Evolutionary conservation across 2,888 invertebrate genomes (phyloP), one percentile per base, ranked within the genome.

Genomic region (Acheta domesticus): DNA sequence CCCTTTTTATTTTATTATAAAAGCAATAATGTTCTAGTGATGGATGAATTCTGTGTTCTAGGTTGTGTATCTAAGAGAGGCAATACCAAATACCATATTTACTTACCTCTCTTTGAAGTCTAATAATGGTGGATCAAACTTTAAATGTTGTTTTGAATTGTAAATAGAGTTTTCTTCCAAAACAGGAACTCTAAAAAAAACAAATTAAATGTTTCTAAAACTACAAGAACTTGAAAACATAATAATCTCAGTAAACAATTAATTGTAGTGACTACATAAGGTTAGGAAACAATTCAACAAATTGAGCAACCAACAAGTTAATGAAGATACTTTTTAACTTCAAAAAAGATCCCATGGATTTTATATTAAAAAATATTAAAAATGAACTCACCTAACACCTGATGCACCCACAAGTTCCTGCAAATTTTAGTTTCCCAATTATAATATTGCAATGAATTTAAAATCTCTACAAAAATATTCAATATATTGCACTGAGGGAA

Each of bases 51-150:
- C 8, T 36, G 36, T 36, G 36, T 36, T 36, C 8, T 36, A 8
- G 0, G 4, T 36, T 36, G 36, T 36, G 36, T 36, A 36, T 36
- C 36, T 36, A 8, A 36, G 36, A 36, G 8, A 36, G 5, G 36
- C 36, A 36, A 36, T 5, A 36, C 36, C 36, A 80, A 75, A 20
- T 50, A 50, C 50, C 8, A 50, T 78, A 20, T n/a, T 76, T 82
- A 86, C 86, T 86, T 86, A 92, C 93, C 92, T 92, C 86, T 92
- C 90, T 86, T 91, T 90, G 87, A 93, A 93, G 87, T 93, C 91
- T 85, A 93, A 88, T 85, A 90, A 87, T 83, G 90, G 90, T 83
- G 93, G 93, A 85, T 92, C 90, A 86, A 93, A 92, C 85, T 88
- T 88, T 83, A 90, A 86, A 82, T 88, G 86, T 82, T 88, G 85